Percentiles rank a stretch among this genome's conserved stretches.
phyloP scores from a whole-genome alignment of 2,797 vertebrate species.

The Martes flavigula region DNA sequence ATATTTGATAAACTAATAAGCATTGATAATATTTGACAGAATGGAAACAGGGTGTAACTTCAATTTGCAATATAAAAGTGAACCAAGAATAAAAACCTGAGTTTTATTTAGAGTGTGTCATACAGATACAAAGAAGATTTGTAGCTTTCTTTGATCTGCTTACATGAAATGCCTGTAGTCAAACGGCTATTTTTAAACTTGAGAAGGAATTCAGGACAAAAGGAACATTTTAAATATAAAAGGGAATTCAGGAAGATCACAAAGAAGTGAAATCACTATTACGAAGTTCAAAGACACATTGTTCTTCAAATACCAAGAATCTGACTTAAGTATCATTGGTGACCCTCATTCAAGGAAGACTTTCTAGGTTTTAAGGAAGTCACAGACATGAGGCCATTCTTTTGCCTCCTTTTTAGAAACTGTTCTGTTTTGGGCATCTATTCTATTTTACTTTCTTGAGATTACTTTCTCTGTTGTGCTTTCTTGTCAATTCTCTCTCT shows the following conservation, averaged over 20 bases:
- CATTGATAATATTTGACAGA: not conserved
- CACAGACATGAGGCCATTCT: not conserved
- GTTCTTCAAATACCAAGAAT: slow-evolving; percentile 78
- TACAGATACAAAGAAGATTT: slow-evolving; percentile 70
- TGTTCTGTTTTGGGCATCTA: not conserved
- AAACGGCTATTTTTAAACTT: slow-evolving; percentile 78
- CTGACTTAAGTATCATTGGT: slow-evolving; percentile 67
- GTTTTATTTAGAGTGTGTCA: slow-evolving; percentile 75
- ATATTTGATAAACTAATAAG: slow-evolving; percentile 10
- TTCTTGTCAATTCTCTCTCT: not conserved
- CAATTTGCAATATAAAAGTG: slow-evolving; percentile 48
- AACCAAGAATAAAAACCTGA: slow-evolving; percentile 60
- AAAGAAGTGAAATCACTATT: slow-evolving; percentile 76
- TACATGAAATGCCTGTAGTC: slow-evolving; percentile 75
- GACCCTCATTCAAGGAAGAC: slow-evolving; percentile 47
- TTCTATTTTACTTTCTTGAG: slow-evolving; percentile 59
- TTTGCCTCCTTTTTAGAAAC: slow-evolving; percentile 58
- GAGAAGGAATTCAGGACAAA: slow-evolving; percentile 78
- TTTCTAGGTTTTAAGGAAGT: slow-evolving; percentile 53
- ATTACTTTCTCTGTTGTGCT: not conserved
- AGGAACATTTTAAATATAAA: slow-evolving; percentile 79
- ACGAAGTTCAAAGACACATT: slow-evolving; percentile 77
- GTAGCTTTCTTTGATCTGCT: slow-evolving; percentile 74
- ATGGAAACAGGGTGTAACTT: slow-evolving; percentile 17
- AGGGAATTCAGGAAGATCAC: slow-evolving; percentile 72